Conservation (phyloP, 2,888 invertebrate species). For the Gonocerus acuteangulatus region DNA sequence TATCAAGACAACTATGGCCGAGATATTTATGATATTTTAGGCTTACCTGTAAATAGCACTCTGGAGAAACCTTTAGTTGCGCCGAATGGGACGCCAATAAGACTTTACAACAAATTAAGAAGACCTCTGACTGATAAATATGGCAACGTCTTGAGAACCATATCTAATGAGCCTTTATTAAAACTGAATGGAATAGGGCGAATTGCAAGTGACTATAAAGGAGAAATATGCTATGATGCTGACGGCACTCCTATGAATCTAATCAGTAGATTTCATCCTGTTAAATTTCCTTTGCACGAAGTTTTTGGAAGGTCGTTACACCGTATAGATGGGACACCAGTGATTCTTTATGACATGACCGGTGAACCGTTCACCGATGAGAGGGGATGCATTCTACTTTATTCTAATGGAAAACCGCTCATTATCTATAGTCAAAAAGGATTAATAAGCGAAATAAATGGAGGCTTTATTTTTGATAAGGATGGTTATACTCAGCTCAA, state of each 20-base stretch:
- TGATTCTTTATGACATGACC: slow-evolving; percentile 26
- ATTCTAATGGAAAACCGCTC: slow-evolving; percentile 18
- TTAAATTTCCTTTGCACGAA: not conserved
- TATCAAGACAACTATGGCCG: slow-evolving; percentile 22
- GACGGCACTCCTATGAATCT: slow-evolving; percentile 17
- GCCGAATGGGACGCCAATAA: slow-evolving; percentile 25
- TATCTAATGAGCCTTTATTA: slow-evolving; percentile 24
- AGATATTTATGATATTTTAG: slow-evolving; percentile 26
- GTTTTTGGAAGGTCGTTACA: slow-evolving; percentile 11
- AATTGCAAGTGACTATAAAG: slow-evolving; percentile 22
- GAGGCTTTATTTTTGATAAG: slow-evolving; percentile 26
- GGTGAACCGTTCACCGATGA: slow-evolving; percentile 31
- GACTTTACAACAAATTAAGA: slow-evolving; percentile 27
- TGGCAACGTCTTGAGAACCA: slow-evolving; percentile 25
- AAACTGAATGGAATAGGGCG: slow-evolving; percentile 13
- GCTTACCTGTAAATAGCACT: slow-evolving; percentile 23
- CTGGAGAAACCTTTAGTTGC: slow-evolving; percentile 9
- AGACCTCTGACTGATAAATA: slow-evolving; percentile 28
- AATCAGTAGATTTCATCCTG: not conserved
- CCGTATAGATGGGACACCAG: slow-evolving; percentile 16
- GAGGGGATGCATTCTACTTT: slow-evolving; percentile 24
- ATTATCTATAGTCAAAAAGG: slow-evolving; percentile 15
- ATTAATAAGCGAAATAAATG: slow-evolving; percentile 9
- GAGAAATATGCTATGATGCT: slow-evolving; percentile 21
- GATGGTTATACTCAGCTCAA: slow-evolving; percentile 26